Percentiles rank a stretch among this genome's conserved stretches.
Conservation (phyloP, 2,113 vertebrate genomes). For the Myxocyprinus asiaticus region DNA sequence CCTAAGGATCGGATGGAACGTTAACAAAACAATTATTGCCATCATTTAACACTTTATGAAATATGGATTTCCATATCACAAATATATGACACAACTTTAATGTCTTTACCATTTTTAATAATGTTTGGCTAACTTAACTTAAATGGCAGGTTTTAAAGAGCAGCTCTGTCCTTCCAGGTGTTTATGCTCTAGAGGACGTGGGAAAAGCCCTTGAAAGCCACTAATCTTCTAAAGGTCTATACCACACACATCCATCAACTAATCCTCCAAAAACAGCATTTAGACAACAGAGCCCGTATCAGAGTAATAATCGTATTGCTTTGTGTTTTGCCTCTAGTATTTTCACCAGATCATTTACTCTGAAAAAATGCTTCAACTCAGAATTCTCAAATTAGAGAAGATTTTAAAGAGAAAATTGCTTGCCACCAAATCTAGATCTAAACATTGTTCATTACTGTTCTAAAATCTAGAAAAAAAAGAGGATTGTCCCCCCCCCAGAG, state of each 20-base stretch:
- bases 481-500: too few species aligned
- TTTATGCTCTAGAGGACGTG: conserved; percentile 27
- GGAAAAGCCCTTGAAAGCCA: conserved; percentile 37
- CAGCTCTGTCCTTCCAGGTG: conserved; percentile 33
- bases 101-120: too few species aligned
- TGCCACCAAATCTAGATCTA: too few species aligned
- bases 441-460: too few species aligned
- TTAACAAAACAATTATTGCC: too few species aligned
- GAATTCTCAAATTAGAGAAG: too few species aligned
- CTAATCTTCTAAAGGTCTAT: conserved; percentile 41
- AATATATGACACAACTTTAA: too few species aligned
- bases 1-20: too few species aligned
- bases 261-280: conserved; percentile 36
- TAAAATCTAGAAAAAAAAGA: too few species aligned
- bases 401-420: too few species aligned
- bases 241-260: conserved; percentile 29
- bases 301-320: neutral
- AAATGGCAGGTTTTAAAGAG: neutral
- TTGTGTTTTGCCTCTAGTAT: neutral
- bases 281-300: conserved; percentile 6
- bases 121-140: neutral
- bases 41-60: too few species aligned
- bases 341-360: neutral
- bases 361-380: neutral
- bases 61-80: too few species aligned